Evolutionary conservation across 1,140 invertebrate species (phyloP), one percentile per base, ranked within the genome.

Genomic region (Cheumatopsyche charites): DNA sequence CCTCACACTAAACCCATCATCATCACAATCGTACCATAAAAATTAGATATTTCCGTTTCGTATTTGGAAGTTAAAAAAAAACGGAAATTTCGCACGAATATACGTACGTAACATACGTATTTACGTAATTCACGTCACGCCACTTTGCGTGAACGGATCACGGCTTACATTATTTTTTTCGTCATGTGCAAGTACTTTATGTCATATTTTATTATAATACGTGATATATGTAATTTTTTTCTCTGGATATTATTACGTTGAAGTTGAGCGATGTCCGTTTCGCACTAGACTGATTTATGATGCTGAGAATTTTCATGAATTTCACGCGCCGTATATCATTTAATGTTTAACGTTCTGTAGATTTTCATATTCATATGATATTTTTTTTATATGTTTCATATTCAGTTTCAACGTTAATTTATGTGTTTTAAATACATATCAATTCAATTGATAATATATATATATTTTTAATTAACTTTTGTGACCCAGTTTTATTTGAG

Each of bases 251-350:
- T 36, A 36, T 9, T 36, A 25, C n/a, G 21, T 17, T 23, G 55
- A 58, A 25, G 55, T 58, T 58, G 55, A 58, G 23, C 55, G 55
- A 58, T 58, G 55, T 26, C 19, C 21, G 55, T 58, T 2, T 6
- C 7, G 9, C 47, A 19, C 15, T 1, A 52, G 47, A 52, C 47
- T 52, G 47, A 52, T 52, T 52, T 52, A 52, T 52, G 19, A 17
- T 19, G 15, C 19, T 15, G 19, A 15, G 47, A 52, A 15, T 52
- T 52, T 13, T 52, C 47, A 52, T 52, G 19, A 52, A 52, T 52
- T 52, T 52, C 47, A 15, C 47, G 19, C 47, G 47, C 19, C 19
- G 9, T 52, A 52, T 52, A 52, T 52, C 19, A 52, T 36, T 4
- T 36, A 52, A 52, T 17, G 15, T 52, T 17, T 52, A 52, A 17